Conservation (phyloP, 2,113 vertebrate genomes). For the Brachyhypopomus gauderio region DNA sequence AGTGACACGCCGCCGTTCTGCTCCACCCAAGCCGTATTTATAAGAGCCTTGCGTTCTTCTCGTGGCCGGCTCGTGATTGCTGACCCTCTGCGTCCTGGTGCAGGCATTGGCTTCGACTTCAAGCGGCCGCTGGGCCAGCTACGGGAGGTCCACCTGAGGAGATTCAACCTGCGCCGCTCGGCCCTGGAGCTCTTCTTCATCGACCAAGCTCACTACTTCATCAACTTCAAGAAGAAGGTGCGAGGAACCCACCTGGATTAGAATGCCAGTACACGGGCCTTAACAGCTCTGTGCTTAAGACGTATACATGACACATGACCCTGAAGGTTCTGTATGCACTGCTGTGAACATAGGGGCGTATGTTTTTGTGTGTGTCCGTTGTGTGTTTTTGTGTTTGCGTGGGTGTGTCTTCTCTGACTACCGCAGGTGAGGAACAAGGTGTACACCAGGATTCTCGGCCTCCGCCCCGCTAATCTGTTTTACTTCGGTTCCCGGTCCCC, state of each 20-base stretch:
- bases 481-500: constrained; percentile 91
- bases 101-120: constrained; percentile 93
- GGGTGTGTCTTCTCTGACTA: neutral
- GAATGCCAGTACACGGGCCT: neutral
- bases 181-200: constrained; percentile 98
- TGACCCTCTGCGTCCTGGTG: neutral
- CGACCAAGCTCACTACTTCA: constrained; percentile 95
- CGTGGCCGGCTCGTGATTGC: no score
- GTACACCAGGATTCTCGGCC: constrained; percentile 88
- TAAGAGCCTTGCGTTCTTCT: no score
- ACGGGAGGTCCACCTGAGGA: constrained; percentile 91
- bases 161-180: constrained; percentile 94
- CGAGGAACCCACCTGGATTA: neutral
- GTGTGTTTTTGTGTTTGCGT: neutral
- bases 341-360: neutral
- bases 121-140: constrained; percentile 91
- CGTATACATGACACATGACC: no score
- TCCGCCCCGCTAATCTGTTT: constrained; percentile 84
- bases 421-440: constrained; percentile 90
- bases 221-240: constrained; percentile 94
- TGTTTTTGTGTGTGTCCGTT: neutral
- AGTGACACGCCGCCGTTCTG: no score
- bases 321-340: neutral
- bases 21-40: no score
- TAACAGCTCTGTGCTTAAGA: neutral